A percentile compares a stretch with the other conserved stretches of the same genome.
Evolutionary conservation across 2,888 invertebrate species (phyloP).

Genomic region (Acronicta psi): DNA sequence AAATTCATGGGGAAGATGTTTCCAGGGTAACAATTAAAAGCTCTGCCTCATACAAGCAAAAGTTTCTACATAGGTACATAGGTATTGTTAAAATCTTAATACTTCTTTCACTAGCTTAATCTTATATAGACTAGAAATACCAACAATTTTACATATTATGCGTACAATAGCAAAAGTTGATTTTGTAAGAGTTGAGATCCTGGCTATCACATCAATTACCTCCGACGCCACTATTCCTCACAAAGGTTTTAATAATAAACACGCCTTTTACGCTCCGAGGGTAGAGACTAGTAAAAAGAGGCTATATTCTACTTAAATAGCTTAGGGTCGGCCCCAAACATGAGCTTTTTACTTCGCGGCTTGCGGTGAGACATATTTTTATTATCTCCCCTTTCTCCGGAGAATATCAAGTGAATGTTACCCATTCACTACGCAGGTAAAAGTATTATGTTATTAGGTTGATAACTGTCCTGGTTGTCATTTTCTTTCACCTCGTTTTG

Average conservation of each 20-base stretch:
- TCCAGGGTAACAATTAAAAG: too few species aligned
- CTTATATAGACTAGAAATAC: too few species aligned
- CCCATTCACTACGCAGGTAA: constrained; percentile 28
- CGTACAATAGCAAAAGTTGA: neutral
- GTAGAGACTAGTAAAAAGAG: constrained; percentile 34
- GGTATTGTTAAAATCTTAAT: too few species aligned
- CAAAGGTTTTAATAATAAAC: constrained; percentile 35
- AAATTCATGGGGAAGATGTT: too few species aligned
- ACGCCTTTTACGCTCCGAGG: constrained; percentile 30
- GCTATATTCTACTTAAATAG: constrained; percentile 44
- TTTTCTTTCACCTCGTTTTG: constrained; percentile 9
- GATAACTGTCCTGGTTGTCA: constrained; percentile 22
- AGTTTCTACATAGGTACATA: too few species aligned
- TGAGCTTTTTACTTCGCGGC: constrained; percentile 34
- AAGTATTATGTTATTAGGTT: constrained; percentile 39
- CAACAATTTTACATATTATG: neutral
- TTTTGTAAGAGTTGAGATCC: neutral
- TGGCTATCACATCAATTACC: constrained; percentile 16
- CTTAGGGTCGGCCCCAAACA: constrained; percentile 44
- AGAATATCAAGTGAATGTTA: constrained; percentile 28
- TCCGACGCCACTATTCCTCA: constrained; percentile 21
- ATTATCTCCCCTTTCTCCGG: constrained; percentile 36
- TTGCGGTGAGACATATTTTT: constrained; percentile 46
- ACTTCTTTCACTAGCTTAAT: too few species aligned
- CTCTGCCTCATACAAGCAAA: too few species aligned